Evolutionary conservation across 2,797 vertebrate species (phyloP).

Genomic region (Synanceia verrucosa): DNA sequence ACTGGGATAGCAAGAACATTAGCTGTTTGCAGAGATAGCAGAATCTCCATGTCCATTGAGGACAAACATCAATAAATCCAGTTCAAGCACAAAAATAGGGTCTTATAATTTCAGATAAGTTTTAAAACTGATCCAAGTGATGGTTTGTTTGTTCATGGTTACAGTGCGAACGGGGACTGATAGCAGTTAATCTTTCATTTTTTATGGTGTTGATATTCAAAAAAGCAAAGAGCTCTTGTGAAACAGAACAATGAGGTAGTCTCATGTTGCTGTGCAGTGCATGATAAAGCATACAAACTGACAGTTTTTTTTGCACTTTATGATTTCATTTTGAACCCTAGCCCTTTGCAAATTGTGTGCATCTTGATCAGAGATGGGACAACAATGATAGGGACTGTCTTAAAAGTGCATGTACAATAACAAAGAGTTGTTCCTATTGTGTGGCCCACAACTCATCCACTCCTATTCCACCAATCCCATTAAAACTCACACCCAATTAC

Average conservation of each 20-base stretch:
- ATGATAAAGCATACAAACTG: background rate
- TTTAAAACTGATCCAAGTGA: background rate
- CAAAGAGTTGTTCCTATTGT: too few species aligned
- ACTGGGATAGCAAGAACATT: background rate
- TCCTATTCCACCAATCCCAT: too few species aligned
- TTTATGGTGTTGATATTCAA: background rate
- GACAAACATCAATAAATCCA: background rate
- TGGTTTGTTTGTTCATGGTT: background rate
- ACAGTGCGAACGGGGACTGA: background rate
- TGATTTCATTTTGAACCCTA: background rate
- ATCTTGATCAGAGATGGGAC: too few species aligned
- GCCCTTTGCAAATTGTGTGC: background rate
- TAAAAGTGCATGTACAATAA: background rate
- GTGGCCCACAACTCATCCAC: too few species aligned
- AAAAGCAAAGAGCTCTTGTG: background rate
- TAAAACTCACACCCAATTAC: too few species aligned
- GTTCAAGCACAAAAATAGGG: background rate
- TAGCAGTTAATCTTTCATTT: background rate
- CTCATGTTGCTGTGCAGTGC: background rate
- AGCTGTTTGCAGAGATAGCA: background rate
- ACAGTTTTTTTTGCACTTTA: background rate
- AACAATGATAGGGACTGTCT: background rate
- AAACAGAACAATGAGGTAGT: background rate
- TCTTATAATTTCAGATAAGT: background rate
- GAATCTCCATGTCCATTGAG: background rate